Evolutionary conservation across 2,797 vertebrate genomes (phyloP).

Genomic region (Spinibarbus caldwelli): DNA sequence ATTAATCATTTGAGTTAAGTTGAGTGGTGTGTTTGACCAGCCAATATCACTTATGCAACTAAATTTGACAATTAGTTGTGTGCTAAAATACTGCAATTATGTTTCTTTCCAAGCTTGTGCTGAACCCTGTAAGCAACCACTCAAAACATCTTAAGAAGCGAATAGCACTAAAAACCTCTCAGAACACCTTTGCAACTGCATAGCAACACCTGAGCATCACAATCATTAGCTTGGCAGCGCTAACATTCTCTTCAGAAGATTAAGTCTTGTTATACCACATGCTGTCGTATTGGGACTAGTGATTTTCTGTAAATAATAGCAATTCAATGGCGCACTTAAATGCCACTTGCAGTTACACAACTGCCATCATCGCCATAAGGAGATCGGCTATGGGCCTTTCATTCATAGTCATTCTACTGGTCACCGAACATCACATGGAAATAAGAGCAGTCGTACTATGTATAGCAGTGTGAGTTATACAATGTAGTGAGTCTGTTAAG

Average conservation of each 20-base stretch:
- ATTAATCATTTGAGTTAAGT: background rate
- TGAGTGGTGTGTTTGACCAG: background rate
- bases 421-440: conserved; percentile 12
- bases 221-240: background rate
- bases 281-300: background rate
- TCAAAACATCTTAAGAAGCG: background rate
- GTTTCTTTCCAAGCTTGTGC: background rate
- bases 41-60: background rate
- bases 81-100: background rate
- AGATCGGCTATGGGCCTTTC: background rate
- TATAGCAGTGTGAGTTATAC: conserved; percentile 34
- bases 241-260: background rate
- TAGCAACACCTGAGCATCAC: background rate
- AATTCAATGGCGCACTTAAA: background rate
- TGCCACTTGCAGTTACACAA: conserved; percentile 14
- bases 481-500: conserved; percentile 27
- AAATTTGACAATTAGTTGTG: background rate
- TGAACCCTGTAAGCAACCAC: background rate
- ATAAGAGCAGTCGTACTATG: conserved; percentile 2
- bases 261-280: background rate
- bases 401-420: conserved; percentile 25
- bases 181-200: background rate
- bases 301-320: conserved; percentile 8
- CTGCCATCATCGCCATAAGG: conserved; percentile 1
- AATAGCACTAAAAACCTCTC: background rate